Conservation (phyloP, 2,888 invertebrate species). For the Dynastes grantii region DNA sequence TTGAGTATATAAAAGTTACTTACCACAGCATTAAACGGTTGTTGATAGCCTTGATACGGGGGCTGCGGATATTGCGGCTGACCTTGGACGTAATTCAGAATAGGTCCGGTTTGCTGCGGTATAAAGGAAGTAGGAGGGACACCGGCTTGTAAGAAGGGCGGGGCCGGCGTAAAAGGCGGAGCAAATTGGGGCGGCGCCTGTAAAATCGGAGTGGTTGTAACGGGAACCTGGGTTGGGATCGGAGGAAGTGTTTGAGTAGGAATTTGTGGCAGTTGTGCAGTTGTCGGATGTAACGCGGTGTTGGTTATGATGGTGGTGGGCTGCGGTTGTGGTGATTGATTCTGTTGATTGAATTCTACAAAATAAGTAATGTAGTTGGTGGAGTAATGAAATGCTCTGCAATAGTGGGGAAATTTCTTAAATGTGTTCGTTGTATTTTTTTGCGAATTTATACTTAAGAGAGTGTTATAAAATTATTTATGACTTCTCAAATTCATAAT, state of each 20-base stretch:
- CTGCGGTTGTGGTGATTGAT: slow-evolving; percentile 55
- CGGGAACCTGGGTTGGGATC: slow-evolving; percentile 61
- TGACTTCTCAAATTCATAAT: too few species aligned
- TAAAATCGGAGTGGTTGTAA: slow-evolving; percentile 62
- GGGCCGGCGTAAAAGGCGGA: slow-evolving; percentile 65
- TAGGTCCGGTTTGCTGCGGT: slow-evolving; percentile 63
- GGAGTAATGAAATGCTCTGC: too few species aligned
- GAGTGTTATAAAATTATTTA: too few species aligned
- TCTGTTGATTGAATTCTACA: slow-evolving; percentile 64
- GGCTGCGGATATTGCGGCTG: slow-evolving; percentile 64
- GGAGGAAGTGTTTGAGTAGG: slow-evolving; percentile 51
- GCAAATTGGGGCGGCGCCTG: slow-evolving; percentile 63
- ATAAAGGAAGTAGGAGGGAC: slow-evolving; percentile 62
- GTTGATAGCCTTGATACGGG: slow-evolving; percentile 66
- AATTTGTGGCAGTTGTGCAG: slow-evolving; percentile 49
- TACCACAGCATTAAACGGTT: slow-evolving; percentile 68
- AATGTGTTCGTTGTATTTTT: too few species aligned
- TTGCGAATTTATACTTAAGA: too few species aligned
- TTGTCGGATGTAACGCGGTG: slow-evolving; percentile 51
- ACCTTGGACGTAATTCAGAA: slow-evolving; percentile 67
- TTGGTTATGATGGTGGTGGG: slow-evolving; percentile 54
- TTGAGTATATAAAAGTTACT: slow-evolving; percentile 47
- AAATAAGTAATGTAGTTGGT: not conserved
- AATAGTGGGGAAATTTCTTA: too few species aligned
- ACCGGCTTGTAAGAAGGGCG: slow-evolving; percentile 63